A percentile compares a stretch with the other conserved stretches of the same genome.
Evolutionary conservation across 2,888 invertebrate species (phyloP).

Genomic region (Colletes collaris): DNA sequence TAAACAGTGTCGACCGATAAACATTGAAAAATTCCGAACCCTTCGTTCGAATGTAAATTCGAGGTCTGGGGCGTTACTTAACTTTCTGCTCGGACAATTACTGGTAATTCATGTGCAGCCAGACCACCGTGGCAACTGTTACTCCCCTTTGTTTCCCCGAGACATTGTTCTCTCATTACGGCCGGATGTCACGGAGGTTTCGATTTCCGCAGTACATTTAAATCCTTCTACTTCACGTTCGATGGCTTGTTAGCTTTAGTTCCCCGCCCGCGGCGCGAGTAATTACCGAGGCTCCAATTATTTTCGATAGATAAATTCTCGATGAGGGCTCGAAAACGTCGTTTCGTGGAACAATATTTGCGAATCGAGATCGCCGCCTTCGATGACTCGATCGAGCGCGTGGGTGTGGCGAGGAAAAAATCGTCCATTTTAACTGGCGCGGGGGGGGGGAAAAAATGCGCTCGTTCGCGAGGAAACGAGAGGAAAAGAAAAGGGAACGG

Average conservation of each 20-base stretch:
- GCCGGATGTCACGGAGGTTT: conserved; percentile 56
- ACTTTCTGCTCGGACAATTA: conserved; percentile 38
- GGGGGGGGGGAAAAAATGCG: conserved; percentile 19
- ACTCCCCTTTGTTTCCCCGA: conserved; percentile 53
- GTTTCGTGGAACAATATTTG: conserved; percentile 11
- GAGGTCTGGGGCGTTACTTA: conserved; percentile 20
- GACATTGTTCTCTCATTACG: conserved; percentile 61
- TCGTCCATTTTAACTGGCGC: conserved; percentile 48
- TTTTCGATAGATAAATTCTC: conserved; percentile 58
- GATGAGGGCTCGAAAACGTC: conserved; percentile 7
- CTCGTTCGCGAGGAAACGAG: conserved; percentile 52
- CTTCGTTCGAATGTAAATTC: conserved; percentile 21
- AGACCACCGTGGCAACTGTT: conserved; percentile 51
- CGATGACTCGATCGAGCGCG: not conserved
- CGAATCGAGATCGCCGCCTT: not conserved
- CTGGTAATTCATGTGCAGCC: conserved; percentile 27
- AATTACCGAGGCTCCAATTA: conserved; percentile 57
- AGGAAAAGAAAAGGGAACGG: conserved; percentile 51
- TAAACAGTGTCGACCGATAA: no score
- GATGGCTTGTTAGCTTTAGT: conserved; percentile 58
- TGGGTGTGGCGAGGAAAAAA: conserved; percentile 9
- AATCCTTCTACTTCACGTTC: conserved; percentile 58
- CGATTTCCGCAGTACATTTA: conserved; percentile 60
- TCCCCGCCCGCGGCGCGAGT: conserved; percentile 41
- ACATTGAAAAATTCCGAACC: not conserved